phyloP scores from a whole-genome alignment of 2,888 invertebrate genomes.

The Hirtodrosophila alboralis region DNA sequence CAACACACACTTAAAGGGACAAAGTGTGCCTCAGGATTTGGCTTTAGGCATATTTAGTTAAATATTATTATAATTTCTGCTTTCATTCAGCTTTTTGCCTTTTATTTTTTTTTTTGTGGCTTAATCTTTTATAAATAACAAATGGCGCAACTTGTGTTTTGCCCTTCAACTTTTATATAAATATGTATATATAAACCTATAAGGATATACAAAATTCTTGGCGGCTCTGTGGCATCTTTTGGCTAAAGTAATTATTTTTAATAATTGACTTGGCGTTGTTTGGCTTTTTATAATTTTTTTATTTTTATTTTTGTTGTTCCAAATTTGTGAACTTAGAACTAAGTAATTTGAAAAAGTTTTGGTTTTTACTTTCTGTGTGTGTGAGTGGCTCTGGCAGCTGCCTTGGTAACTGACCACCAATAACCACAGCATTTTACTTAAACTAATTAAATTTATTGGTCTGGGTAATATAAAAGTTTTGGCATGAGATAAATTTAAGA shows the following conservation, averaged over 20 bases:
- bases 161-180: constrained; percentile 23
- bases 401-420: constrained; percentile 43
- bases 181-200: constrained; percentile 7
- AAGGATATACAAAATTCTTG: constrained; percentile 51
- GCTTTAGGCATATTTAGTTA: constrained; percentile 68
- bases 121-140: constrained; percentile 72
- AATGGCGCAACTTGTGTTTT: constrained; percentile 62
- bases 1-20: constrained; percentile 1
- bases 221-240: constrained; percentile 60
- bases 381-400: constrained; percentile 69
- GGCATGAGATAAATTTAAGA: constrained; percentile 6
- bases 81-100: constrained; percentile 26
- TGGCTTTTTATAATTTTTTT: constrained; percentile 22
- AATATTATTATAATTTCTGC: constrained; percentile 75
- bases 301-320: constrained; percentile 18
- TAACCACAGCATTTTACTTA: constrained; percentile 66
- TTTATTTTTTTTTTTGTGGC: constrained; percentile 54
- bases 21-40: constrained; percentile 2
- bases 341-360: constrained; percentile 70
- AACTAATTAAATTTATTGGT: constrained; percentile 74
- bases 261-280: constrained; percentile 75
- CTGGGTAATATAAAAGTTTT: constrained; percentile 16
- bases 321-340: constrained; percentile 74
- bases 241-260: constrained; percentile 78
- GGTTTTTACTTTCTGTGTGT: constrained; percentile 23